Percentiles rank a stretch among this genome's conserved stretches.
Evolutionary conservation across 2,113 vertebrate species (phyloP).

Genomic region (Thinocorus orbignyianus): DNA sequence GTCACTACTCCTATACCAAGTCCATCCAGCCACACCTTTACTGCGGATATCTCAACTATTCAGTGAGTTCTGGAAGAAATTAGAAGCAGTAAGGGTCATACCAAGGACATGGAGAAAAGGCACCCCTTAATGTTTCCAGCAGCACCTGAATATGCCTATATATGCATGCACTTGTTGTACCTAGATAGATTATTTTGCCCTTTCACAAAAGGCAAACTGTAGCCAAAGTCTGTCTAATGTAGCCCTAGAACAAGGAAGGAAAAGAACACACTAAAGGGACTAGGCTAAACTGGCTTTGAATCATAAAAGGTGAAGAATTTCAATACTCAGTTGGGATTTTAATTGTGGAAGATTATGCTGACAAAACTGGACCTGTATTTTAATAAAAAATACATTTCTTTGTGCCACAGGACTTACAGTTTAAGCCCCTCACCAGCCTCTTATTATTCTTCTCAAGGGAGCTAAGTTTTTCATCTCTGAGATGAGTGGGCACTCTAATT

Average conservation of each 20-base stretch:
- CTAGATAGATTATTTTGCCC: neutral
- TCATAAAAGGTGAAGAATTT: neutral
- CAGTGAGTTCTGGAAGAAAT: neutral
- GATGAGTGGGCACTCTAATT: neutral
- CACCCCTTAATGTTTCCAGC: neutral
- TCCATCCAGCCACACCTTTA: neutral
- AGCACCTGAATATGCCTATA: neutral
- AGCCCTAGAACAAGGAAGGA: neutral
- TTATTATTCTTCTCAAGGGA: neutral
- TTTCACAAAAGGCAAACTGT: neutral
- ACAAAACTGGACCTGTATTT: neutral
- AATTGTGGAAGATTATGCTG: neutral
- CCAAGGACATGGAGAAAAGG: neutral
- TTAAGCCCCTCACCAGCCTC: neutral
- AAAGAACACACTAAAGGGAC: neutral
- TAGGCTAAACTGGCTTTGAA: neutral
- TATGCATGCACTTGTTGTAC: neutral
- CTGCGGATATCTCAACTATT: neutral
- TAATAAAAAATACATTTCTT: neutral
- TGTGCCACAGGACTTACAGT: neutral
- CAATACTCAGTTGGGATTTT: neutral
- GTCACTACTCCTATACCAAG: neutral
- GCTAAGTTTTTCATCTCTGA: neutral
- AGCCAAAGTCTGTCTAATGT: neutral
- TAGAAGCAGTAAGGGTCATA: neutral